phyloP scores from a whole-genome alignment of 2,888 invertebrate species.

The Leptothorax acervorum region DNA sequence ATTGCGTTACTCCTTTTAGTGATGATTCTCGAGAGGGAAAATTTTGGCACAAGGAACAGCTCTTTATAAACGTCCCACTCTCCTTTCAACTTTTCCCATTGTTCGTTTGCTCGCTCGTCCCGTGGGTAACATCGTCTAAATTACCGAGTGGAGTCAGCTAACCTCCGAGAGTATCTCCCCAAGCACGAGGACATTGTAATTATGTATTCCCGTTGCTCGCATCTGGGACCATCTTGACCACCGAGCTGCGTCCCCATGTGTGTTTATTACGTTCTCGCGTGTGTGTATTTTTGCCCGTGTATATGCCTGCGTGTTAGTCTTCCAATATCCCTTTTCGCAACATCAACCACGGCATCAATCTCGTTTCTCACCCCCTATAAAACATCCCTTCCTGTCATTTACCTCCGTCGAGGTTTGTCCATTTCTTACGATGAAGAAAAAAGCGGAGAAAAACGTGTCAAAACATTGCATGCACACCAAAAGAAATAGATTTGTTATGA shows the following conservation, averaged over 20 bases:
- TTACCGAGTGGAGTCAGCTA: slow-evolving; percentile 79
- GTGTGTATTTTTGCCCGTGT: slow-evolving; percentile 49
- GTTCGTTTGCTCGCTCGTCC: slow-evolving; percentile 73
- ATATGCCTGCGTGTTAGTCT: slow-evolving; percentile 54
- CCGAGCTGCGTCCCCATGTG: slow-evolving; percentile 59
- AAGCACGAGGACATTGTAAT: slow-evolving; percentile 81
- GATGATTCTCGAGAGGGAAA: background rate
- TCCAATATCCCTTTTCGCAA: slow-evolving; percentile 62
- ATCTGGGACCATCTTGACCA: slow-evolving; percentile 77
- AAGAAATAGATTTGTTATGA: background rate
- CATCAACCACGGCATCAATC: slow-evolving; percentile 35
- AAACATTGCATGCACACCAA: background rate
- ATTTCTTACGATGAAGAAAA: background rate
- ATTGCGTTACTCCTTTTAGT: background rate
- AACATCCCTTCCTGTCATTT: slow-evolving; percentile 52
- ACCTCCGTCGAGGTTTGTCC: background rate
- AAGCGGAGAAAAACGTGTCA: background rate
- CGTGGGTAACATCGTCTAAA: slow-evolving; percentile 79
- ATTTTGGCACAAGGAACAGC: slow-evolving; percentile 5
- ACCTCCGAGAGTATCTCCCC: slow-evolving; percentile 76
- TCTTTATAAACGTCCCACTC: slow-evolving; percentile 69
- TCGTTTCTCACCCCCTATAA: slow-evolving; percentile 53
- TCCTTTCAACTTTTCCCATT: slow-evolving; percentile 75
- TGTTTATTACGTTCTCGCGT: slow-evolving; percentile 46
- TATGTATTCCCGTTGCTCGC: slow-evolving; percentile 82